These are phyloP conservation scores for Carollia perspicillata DNA, from an alignment of 2,113 vertebrate species.

Conservation along the genomic window DNA sequence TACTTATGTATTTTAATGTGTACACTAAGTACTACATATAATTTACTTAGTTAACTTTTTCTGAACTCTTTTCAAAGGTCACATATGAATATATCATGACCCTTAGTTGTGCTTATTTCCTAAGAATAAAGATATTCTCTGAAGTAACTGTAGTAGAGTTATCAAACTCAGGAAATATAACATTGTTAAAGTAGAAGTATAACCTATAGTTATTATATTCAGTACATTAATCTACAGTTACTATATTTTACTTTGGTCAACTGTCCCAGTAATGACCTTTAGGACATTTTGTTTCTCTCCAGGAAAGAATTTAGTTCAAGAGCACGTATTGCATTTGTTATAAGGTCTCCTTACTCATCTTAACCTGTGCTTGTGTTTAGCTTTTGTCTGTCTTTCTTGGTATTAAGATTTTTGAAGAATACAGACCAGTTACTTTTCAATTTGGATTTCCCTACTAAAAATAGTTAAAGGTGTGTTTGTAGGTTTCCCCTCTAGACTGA, in stretches of 20 bases:
- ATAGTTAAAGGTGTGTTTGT: background rate
- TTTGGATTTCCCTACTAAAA: background rate
- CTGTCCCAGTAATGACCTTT: background rate
- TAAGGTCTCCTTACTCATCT: background rate
- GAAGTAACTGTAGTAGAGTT: background rate
- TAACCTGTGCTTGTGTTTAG: background rate
- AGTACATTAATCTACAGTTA: background rate
- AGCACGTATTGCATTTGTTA: background rate
- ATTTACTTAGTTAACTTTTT: background rate
- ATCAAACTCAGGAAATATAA: background rate
- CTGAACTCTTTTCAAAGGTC: slow-evolving; percentile 12
- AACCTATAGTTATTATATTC: background rate
- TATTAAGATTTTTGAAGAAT: slow-evolving; percentile 29
- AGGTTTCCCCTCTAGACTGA: background rate
- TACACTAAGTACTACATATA: background rate
- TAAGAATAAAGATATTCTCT: background rate
- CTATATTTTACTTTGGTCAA: background rate
- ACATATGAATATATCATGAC: background rate
- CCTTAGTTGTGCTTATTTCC: background rate
- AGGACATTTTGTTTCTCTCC: background rate
- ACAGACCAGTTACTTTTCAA: background rate
- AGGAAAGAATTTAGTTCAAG: background rate
- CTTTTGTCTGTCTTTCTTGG: background rate
- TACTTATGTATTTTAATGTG: background rate
- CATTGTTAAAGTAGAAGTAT: background rate